These are phyloP conservation scores for Myiagra hebetior DNA, from an alignment of 2,113 vertebrate genomes.

Conservation along the genomic window DNA sequence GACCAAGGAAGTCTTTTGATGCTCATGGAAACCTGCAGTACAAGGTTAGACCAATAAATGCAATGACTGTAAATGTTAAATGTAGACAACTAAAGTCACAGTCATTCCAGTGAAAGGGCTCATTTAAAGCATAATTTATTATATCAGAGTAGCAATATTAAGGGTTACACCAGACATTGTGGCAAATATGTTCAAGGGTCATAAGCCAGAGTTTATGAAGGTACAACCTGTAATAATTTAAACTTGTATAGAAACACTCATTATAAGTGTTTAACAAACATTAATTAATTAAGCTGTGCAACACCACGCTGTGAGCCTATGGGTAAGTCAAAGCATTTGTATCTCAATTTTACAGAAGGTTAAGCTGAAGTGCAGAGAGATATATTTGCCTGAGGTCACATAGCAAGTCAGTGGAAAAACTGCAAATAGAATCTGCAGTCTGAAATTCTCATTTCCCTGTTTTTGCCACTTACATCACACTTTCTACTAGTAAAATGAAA, in stretches of 20 bases:
- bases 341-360: conserved; percentile 49
- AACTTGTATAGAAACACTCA: background rate
- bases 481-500: conserved; percentile 28
- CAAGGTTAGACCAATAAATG: conserved; percentile 29
- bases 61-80: conserved; percentile 16
- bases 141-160: background rate
- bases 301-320: background rate
- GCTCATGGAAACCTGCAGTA: background rate
- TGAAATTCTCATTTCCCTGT: conserved; percentile 32
- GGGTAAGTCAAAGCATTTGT: conserved; percentile 35
- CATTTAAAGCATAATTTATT: conserved; percentile 28
- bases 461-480: conserved; percentile 39
- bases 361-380: conserved; percentile 29
- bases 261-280: conserved; percentile 27
- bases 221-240: conserved; percentile 1
- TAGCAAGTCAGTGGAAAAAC: conserved; percentile 43
- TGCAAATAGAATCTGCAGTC: conserved; percentile 16
- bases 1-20: background rate
- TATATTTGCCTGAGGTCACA: conserved; percentile 50
- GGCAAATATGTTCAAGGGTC: conserved; percentile 1
- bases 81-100: background rate
- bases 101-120: background rate
- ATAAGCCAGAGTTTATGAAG: background rate
- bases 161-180: background rate
- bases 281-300: conserved; percentile 47